phyloP scores from a whole-genome alignment of 92 coral and sea anemone species.

The Paragorgia papillata region DNA sequence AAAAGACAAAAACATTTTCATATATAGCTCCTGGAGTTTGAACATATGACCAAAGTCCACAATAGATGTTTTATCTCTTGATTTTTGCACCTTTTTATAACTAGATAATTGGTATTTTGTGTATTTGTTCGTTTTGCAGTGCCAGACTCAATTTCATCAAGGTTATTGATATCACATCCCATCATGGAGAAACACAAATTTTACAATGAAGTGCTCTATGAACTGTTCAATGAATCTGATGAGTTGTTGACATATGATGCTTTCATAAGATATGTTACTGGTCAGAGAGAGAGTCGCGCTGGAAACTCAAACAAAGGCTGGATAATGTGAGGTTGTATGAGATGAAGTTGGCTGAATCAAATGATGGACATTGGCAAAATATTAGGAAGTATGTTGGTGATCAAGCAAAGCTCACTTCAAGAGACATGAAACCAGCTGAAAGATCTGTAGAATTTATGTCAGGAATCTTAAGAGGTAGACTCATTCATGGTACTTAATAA shows the following conservation, averaged over 20 bases:
- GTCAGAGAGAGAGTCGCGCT: constrained; percentile 48
- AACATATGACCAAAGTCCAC: neutral
- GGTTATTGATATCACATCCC: constrained; percentile 47
- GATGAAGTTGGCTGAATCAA: constrained; percentile 46
- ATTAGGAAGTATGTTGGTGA: constrained; percentile 27
- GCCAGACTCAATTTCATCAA: constrained; percentile 41
- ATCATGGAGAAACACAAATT: constrained; percentile 50
- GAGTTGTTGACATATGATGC: constrained; percentile 53
- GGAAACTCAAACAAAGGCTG: constrained; percentile 49
- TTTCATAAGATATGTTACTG: constrained; percentile 45
- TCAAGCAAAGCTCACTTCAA: constrained; percentile 35
- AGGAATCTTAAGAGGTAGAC: constrained; percentile 35
- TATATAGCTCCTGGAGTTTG: neutral
- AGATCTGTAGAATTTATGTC: constrained; percentile 38
- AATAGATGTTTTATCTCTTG: neutral
- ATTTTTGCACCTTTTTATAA: constrained; percentile 1
- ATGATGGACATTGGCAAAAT: constrained; percentile 57
- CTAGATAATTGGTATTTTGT: neutral
- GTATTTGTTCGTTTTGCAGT: constrained; percentile 40
- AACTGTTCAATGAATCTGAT: constrained; percentile 38
- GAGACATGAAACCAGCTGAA: constrained; percentile 49
- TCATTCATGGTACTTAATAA: constrained; percentile 23
- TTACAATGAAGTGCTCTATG: constrained; percentile 46
- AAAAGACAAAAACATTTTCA: neutral
- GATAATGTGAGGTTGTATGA: constrained; percentile 38